Evolutionary conservation across 2,797 vertebrate genomes (phyloP).

Genomic region (Paratrypauchen microcephalus): DNA sequence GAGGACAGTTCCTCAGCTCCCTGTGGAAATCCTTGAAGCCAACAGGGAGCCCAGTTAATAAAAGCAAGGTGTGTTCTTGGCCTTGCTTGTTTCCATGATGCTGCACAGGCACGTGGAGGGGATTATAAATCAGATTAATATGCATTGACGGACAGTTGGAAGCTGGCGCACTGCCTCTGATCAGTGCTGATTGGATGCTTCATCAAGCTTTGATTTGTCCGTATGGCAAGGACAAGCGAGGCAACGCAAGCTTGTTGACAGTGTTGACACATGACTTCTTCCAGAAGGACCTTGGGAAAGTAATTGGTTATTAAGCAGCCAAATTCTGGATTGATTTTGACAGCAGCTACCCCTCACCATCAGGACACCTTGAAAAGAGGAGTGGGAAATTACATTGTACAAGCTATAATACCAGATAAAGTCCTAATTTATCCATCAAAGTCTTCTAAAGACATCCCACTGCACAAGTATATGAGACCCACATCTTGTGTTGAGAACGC

Average conservation of each 20-base stretch:
- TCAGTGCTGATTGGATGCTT: constrained; percentile 56
- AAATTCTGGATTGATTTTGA: constrained; percentile 49
- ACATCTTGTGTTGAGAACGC: neutral
- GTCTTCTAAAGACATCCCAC: neutral
- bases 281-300: constrained; percentile 59
- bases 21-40: constrained; percentile 28
- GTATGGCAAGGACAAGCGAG: constrained; percentile 60
- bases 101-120: constrained; percentile 30
- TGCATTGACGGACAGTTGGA: constrained; percentile 47
- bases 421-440: constrained; percentile 10
- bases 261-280: constrained; percentile 63
- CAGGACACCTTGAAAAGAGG: constrained; percentile 25
- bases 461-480: neutral
- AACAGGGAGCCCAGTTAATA: constrained; percentile 53
- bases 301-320: constrained; percentile 55
- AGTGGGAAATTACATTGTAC: constrained; percentile 5
- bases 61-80: constrained; percentile 63
- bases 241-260: constrained; percentile 32
- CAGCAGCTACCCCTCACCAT: constrained; percentile 35
- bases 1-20: neutral
- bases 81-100: constrained; percentile 55
- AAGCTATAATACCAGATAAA: constrained; percentile 12
- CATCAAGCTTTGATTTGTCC: constrained; percentile 61
- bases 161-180: constrained; percentile 43
- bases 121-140: constrained; percentile 60